Evolutionary conservation across 2,888 invertebrate genomes (phyloP).

Genomic region (Monoplex corrugatus): DNA sequence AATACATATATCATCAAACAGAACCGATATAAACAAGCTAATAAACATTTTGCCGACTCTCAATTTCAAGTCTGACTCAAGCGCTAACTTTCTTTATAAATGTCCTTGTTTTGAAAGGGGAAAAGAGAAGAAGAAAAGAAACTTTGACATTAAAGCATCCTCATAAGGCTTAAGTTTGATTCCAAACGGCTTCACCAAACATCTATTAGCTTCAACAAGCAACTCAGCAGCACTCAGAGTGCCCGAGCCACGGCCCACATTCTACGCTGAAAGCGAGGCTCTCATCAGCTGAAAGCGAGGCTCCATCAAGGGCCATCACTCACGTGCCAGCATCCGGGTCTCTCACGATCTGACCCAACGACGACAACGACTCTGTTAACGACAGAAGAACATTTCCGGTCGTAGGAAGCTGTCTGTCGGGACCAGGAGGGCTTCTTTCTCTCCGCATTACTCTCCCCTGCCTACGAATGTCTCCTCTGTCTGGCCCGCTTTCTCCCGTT

Average conservation of each 20-base stretch:
- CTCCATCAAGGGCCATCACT: constrained; percentile 44
- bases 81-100: too few relatives aligned
- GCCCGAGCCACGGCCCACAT: not conserved
- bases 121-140: too few relatives aligned
- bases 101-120: too few relatives aligned
- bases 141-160: not conserved
- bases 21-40: too few relatives aligned
- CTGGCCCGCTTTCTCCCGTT: not conserved
- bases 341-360: constrained; percentile 48
- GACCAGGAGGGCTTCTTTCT: not conserved
- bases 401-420: constrained; percentile 40
- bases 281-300: constrained; percentile 23
- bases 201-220: not conserved
- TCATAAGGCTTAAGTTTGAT: not conserved
- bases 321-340: constrained; percentile 42
- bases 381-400: constrained; percentile 35
- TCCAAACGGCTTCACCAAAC: not conserved
- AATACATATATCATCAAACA: too few relatives aligned
- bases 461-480: not conserved
- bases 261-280: not conserved
- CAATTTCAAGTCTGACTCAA: too few relatives aligned
- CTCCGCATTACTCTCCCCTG: not conserved
- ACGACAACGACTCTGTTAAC: constrained; percentile 44
- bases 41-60: too few relatives aligned
- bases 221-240: not conserved